Percentiles rank a stretch among this genome's conserved stretches.
Conservation (phyloP, 2,113 vertebrate species). For the Nerophis lumbriciformis region DNA sequence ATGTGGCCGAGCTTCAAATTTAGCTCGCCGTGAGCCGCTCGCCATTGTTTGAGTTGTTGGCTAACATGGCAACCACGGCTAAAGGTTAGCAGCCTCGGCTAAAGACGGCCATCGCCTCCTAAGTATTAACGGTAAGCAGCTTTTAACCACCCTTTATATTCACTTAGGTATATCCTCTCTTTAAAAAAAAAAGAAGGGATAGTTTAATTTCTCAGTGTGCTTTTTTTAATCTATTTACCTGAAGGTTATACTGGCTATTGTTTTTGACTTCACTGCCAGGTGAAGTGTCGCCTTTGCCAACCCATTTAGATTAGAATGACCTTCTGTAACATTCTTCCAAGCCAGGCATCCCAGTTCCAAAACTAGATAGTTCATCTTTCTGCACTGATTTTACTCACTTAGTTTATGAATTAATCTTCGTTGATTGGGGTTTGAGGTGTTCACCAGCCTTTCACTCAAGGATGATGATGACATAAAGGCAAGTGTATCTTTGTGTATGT, state of each 20-base stretch:
- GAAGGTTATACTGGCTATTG: too few relatives aligned
- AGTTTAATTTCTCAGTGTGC: background rate
- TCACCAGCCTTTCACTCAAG: background rate
- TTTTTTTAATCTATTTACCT: too few relatives aligned
- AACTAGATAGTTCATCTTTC: background rate
- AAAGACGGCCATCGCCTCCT: background rate
- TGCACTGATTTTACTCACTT: background rate
- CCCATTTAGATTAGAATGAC: background rate
- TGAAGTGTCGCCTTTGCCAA: background rate
- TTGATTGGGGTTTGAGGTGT: background rate
- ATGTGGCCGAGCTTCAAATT: slow-evolving; percentile 52
- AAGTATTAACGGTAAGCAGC: slow-evolving; percentile 22
- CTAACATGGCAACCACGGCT: slow-evolving; percentile 62
- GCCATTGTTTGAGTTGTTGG: slow-evolving; percentile 68
- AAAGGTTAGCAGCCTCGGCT: slow-evolving; percentile 31
- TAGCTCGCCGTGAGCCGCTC: slow-evolving; percentile 34
- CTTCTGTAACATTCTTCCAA: slow-evolving; percentile 1
- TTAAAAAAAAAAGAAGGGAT: too few relatives aligned
- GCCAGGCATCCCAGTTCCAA: slow-evolving; percentile 8
- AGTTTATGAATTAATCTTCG: background rate
- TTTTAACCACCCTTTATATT: background rate
- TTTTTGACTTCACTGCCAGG: background rate
- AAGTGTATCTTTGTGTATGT: background rate
- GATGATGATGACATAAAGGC: slow-evolving; percentile 9
- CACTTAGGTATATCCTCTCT: too few relatives aligned